Conservation (phyloP, 2,113 vertebrate species). For the Xyrauchen texanus region DNA sequence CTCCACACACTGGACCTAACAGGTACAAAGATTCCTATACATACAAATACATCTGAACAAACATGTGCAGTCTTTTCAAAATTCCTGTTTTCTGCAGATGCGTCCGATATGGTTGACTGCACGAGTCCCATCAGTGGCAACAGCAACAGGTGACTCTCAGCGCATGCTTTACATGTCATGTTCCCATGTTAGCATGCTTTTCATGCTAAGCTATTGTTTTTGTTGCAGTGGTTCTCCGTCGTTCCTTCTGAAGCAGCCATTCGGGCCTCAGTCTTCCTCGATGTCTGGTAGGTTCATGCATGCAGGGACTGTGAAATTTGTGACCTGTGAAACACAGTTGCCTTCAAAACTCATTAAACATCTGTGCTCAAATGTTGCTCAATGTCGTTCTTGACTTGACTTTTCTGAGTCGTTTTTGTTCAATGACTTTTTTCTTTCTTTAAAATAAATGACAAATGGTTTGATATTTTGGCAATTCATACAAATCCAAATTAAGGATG, state of each 20-base stretch:
- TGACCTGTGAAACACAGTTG: no score
- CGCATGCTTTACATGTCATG: not conserved
- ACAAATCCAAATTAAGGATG: no score
- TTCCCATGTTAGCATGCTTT: not conserved
- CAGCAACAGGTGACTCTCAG: conserved; percentile 34
- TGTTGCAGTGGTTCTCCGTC: conserved; percentile 77
- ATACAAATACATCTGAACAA: not conserved
- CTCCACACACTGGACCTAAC: conserved; percentile 77
- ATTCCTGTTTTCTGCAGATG: conserved; percentile 43
- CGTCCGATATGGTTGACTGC: conserved; percentile 61
- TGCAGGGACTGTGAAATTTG: conserved; percentile 4
- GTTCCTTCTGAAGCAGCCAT: conserved; percentile 85
- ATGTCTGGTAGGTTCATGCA: conserved; percentile 64
- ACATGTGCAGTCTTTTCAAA: not conserved
- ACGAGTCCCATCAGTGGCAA: conserved; percentile 59
- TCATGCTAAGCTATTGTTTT: conserved; percentile 13
- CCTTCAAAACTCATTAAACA: no score
- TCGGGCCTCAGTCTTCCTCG: conserved; percentile 75
- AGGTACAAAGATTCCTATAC: conserved; percentile 61
- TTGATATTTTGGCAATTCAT: no score
- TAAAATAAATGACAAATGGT: no score
- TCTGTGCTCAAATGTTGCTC: no score
- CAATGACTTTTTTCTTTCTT: no score
- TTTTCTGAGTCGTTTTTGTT: no score
- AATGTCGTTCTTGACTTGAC: no score